Evolutionary conservation across 2,113 vertebrate species (phyloP), one percentile per base, ranked within the genome.

Genomic region (Catharus bicknelli): DNA sequence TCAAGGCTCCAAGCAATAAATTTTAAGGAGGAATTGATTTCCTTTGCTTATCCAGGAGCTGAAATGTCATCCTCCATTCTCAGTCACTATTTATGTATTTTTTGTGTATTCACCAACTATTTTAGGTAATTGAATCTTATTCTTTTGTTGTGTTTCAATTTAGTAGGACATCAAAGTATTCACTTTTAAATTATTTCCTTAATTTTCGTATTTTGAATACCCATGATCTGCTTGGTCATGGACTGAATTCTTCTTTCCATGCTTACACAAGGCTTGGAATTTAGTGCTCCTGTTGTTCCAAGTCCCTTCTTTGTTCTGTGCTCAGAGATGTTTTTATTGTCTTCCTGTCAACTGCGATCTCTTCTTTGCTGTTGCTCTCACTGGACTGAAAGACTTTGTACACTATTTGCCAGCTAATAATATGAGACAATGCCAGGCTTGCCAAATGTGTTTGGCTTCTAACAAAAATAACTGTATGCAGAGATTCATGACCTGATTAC

Each of bases 401-500:
- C 45, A 16, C 47, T 88, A 18, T 82, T 95, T 86, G 75, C 70
- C 79, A 90, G 63, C 67, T 93, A 90, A 90, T 83, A 79, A 68
- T 29, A 36, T 32, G 63, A 90, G 74, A 84, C 5, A 40, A 74
- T 13, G 4, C 78, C 70, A 92, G 80, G 11, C 61, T 93, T 81
- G 57, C 69, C 48, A 84, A 87, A 72, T 92, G 66, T 75, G 69
- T 78, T 87, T 76, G 66, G 40, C 69, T 84, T 84, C 77, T 94
- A 67, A 53, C 64, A 95, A 81, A 86, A 90, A 75, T 86, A 86
- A 62, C 64, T 64, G 55, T 82, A 64, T 75, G 77, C 48, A 61
- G 53, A 91, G 81, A 91, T 94, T 91, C 61, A 48, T 82, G 27
- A 75, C 69, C 74, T 45, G 45, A 84, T 90, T 90, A 70, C 86